A percentile compares a stretch with the other conserved stretches of the same genome.
These are phyloP conservation scores for Leptinotarsa tumamoca DNA, from an alignment of 2,888 invertebrate species.

Conservation along the genomic window DNA sequence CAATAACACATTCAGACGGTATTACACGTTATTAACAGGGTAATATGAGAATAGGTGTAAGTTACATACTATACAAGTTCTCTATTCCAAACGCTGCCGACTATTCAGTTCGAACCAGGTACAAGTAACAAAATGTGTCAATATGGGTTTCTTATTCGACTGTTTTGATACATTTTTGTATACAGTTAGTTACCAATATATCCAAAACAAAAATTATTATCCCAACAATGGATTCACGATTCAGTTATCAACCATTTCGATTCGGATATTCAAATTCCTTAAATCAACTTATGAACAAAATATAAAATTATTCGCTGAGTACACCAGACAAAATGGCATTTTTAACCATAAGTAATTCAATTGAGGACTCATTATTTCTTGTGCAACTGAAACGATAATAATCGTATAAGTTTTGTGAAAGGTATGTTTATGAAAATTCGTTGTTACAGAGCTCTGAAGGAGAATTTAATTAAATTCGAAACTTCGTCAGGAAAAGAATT, in stretches of 20 bases:
- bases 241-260: neutral
- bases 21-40: constrained; percentile 63
- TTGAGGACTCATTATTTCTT: too few species aligned
- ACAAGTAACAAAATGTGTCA: constrained; percentile 39
- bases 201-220: neutral
- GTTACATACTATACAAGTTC: constrained; percentile 55
- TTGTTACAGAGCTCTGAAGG: too few species aligned
- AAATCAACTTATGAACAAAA: too few species aligned
- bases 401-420: too few species aligned
- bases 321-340: too few species aligned
- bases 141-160: constrained; percentile 11
- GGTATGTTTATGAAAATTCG: too few species aligned
- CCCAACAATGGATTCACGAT: neutral
- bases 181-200: neutral
- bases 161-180: neutral
- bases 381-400: too few species aligned
- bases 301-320: too few species aligned
- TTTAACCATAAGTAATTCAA: too few species aligned
- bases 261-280: too few species aligned
- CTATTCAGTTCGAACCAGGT: constrained; percentile 48
- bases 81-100: constrained; percentile 56
- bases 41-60: constrained; percentile 65
- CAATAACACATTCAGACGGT: constrained; percentile 57
- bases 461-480: too few species aligned
- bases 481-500: too few species aligned